These are phyloP conservation scores for Morone saxatilis DNA, from an alignment of 2,113 vertebrate genomes.

Conservation along the genomic window DNA sequence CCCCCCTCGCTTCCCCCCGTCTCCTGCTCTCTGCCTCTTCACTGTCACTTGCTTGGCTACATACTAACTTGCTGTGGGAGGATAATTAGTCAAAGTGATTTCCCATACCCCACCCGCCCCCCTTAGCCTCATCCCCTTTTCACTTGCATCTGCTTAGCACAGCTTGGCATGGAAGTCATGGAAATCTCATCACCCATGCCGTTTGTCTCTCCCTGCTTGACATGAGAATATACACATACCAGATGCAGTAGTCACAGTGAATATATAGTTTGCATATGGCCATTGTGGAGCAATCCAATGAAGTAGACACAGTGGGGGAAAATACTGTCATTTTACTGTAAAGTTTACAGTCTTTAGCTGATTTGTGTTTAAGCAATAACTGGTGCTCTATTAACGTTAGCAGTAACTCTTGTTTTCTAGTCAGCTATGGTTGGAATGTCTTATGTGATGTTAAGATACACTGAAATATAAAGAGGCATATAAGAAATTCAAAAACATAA, in stretches of 20 bases:
- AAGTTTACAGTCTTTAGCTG: neutral
- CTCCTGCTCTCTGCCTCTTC: slow-evolving; percentile 24
- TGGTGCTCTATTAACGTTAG: neutral
- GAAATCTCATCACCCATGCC: slow-evolving; percentile 33
- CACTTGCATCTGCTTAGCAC: slow-evolving; percentile 58
- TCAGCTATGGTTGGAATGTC: neutral
- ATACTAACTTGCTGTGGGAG: slow-evolving; percentile 57
- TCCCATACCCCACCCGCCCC: slow-evolving; percentile 18
- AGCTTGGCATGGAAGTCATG: slow-evolving; percentile 46
- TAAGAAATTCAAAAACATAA: neutral
- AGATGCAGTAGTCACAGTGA: neutral
- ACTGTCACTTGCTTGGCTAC: slow-evolving; percentile 61
- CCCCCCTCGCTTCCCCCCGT: neutral
- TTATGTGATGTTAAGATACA: neutral
- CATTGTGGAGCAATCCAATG: neutral
- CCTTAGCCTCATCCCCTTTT: neutral
- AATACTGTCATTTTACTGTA: neutral
- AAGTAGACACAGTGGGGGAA: neutral
- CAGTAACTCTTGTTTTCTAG: neutral
- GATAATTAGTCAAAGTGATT: slow-evolving; percentile 81
- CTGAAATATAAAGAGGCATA: neutral
- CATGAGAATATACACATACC: neutral
- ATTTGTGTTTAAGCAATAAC: neutral
- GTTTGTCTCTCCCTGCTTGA: slow-evolving; percentile 12
- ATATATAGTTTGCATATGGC: neutral